These are phyloP conservation scores for Palythoa grandis DNA, from an alignment of 92 coral and sea anemone species.

Conservation along the genomic window DNA sequence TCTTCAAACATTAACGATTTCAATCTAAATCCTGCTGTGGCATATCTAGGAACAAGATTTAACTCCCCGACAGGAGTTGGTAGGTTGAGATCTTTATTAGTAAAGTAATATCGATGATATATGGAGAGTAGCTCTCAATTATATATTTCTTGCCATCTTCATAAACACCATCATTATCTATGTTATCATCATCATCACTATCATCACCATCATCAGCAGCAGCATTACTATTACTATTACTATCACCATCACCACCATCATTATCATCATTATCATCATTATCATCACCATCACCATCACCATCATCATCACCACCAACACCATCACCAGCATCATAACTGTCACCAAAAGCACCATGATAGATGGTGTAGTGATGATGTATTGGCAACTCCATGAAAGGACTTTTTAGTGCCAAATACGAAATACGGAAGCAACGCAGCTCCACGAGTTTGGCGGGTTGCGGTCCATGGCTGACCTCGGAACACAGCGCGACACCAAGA, in stretches of 20 bases:
- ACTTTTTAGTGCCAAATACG: no score
- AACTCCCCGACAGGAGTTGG: conserved; percentile 64
- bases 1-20: conserved; percentile 74
- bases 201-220: not conserved
- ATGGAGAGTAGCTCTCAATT: not conserved
- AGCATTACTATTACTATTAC: not conserved
- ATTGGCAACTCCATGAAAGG: no score
- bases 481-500: no score
- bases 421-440: no score
- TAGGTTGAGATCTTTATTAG: conserved; percentile 23
- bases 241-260: not conserved
- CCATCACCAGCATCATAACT: not conserved
- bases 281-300: not conserved
- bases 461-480: no score
- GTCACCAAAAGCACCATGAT: not conserved
- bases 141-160: not conserved
- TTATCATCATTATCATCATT: not conserved
- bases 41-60: conserved; percentile 73
- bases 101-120: not conserved
- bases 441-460: no score
- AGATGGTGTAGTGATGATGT: no score
- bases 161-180: not conserved
- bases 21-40: conserved; percentile 85
- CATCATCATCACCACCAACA: not conserved
- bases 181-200: not conserved